A percentile compares a stretch with the other conserved stretches of the same genome.
phyloP scores from a whole-genome alignment of 1,140 invertebrate species.

The Piezodorus guildinii region DNA sequence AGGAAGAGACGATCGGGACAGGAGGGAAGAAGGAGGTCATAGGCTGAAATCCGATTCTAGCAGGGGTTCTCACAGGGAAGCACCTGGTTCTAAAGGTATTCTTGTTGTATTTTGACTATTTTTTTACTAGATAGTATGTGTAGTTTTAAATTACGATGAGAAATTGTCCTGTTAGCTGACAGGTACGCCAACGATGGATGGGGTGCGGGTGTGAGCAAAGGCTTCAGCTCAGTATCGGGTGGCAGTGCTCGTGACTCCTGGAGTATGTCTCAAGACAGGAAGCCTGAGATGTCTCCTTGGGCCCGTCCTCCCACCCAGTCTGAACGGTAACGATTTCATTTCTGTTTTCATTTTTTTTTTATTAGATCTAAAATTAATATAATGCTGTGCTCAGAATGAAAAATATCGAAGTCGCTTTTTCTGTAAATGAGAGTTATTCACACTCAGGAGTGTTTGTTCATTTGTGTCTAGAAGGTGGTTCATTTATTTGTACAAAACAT shows the following conservation, averaged over 20 bases:
- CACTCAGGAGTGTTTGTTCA: too few species aligned
- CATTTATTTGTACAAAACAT: too few species aligned
- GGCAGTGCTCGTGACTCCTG: not conserved
- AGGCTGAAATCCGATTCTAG: conserved; percentile 1
- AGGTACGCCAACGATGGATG: conserved; percentile 4
- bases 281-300: conserved; percentile 10
- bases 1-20: not conserved
- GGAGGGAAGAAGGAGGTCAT: conserved; percentile 3
- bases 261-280: conserved; percentile 5
- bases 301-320: conserved; percentile 1
- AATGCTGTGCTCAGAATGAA: too few species aligned
- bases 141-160: not conserved
- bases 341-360: not conserved
- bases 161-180: not conserved
- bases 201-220: conserved; percentile 6
- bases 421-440: too few species aligned
- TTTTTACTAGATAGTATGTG: too few species aligned
- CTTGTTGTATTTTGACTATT: too few species aligned
- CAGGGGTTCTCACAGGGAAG: conserved; percentile 9
- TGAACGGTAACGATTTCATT: not conserved
- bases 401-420: too few species aligned
- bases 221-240: conserved; percentile 1
- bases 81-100: conserved; percentile 3
- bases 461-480: too few species aligned
- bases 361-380: not conserved